phyloP scores from a whole-genome alignment of 2,113 vertebrate genomes.

The Grallaria varia region DNA sequence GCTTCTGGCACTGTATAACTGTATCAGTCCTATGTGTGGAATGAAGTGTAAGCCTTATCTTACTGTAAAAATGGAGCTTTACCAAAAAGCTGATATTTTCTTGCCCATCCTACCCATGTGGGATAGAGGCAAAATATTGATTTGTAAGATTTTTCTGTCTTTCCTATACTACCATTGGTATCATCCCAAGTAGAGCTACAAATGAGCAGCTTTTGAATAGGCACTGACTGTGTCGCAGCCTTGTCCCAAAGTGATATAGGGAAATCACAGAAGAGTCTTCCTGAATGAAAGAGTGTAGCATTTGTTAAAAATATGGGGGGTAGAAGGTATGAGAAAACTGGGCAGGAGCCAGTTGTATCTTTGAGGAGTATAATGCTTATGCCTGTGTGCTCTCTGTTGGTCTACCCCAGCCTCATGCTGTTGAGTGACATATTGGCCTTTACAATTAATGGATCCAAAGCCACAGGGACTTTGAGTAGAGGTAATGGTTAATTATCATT shows the following conservation, averaged over 20 bases:
- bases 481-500: neutral
- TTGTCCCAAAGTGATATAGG: neutral
- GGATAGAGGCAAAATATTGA: neutral
- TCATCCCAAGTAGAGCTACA: neutral
- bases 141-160: neutral
- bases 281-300: neutral
- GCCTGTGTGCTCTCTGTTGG: neutral
- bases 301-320: neutral
- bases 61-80: neutral
- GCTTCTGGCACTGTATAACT: neutral
- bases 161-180: neutral
- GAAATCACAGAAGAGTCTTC: neutral
- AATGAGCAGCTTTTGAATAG: neutral
- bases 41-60: neutral
- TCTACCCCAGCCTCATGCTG: neutral
- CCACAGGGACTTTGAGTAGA: neutral
- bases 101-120: neutral
- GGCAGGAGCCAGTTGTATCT: neutral
- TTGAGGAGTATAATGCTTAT: neutral
- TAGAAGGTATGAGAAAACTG: neutral
- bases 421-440: neutral
- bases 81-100: fast-evolving
- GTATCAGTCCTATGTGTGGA: neutral
- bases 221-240: neutral
- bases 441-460: neutral